These are phyloP conservation scores for Aurelia aurita complex sp. Pacific DNA, from an alignment of 30 jellyfish, hydroid and myxozoan species.

Conservation along the genomic window DNA sequence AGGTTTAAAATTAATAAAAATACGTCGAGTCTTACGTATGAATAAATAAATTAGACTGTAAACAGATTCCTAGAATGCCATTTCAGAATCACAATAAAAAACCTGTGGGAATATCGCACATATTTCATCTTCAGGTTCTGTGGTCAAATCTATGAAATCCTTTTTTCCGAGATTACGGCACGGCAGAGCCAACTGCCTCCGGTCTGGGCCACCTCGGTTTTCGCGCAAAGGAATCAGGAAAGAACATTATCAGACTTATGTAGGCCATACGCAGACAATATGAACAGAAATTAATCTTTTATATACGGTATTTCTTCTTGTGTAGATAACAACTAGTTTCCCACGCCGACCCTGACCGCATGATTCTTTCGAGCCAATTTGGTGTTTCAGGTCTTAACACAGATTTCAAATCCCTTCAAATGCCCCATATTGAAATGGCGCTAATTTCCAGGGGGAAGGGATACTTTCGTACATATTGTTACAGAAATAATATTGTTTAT, in stretches of 20 bases:
- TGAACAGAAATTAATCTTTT: constrained; percentile 30
- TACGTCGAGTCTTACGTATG: too few species aligned
- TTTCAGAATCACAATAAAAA: too few species aligned
- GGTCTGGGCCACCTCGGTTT: constrained; percentile 41
- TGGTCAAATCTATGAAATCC: constrained; percentile 38
- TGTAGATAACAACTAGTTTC: constrained; percentile 42
- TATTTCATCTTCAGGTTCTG: constrained; percentile 22
- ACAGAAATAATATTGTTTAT: neutral
- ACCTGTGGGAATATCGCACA: neutral
- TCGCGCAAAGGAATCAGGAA: constrained; percentile 25
- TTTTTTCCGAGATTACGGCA: constrained; percentile 42
- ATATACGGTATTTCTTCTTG: constrained; percentile 19
- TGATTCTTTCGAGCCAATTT: constrained; percentile 33
- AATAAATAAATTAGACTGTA: too few species aligned
- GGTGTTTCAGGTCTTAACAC: constrained; percentile 40
- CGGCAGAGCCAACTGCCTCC: constrained; percentile 40
- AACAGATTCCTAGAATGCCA: too few species aligned
- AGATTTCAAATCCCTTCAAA: constrained; percentile 33
- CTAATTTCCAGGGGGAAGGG: constrained; percentile 47
- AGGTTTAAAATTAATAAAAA: too few species aligned
- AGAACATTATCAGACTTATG: constrained; percentile 3
- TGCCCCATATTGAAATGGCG: constrained; percentile 35
- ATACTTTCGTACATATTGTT: neutral
- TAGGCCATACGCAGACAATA: constrained; percentile 12
- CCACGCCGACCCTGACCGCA: constrained; percentile 67